Evolutionary conservation across 1,140 invertebrate species (phyloP).

Genomic region (Hypothenemus hampei): DNA sequence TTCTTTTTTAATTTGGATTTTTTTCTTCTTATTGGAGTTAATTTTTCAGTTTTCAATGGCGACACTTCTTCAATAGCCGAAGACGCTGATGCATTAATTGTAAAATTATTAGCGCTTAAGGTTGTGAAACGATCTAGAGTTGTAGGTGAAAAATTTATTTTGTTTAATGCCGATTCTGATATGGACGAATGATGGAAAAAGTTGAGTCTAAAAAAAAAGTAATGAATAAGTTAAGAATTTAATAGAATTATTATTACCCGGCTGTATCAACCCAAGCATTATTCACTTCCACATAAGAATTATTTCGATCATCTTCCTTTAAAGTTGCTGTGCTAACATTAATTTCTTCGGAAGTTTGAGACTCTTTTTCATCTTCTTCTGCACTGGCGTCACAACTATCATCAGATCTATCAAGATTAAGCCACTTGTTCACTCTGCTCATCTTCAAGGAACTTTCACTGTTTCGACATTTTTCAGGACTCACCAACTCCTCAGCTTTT

Average conservation of each 20-base stretch:
- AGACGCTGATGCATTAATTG: conserved; percentile 53
- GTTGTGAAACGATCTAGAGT: conserved; percentile 47
- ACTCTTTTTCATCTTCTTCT: conserved; percentile 78
- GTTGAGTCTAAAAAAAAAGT: conserved; percentile 39
- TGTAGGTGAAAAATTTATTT: conserved; percentile 51
- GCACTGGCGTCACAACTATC: conserved; percentile 78
- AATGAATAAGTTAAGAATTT: no score
- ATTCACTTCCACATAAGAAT: conserved; percentile 46
- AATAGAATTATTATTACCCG: no score
- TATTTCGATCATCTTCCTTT: conserved; percentile 53
- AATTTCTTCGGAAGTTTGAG: conserved; percentile 68
- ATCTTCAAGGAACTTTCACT: conserved; percentile 49
- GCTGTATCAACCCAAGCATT: conserved; percentile 79
- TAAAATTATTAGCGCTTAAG: conserved; percentile 45
- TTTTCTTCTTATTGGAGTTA: conserved; percentile 57
- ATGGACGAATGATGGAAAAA: conserved; percentile 74
- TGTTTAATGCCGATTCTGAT: conserved; percentile 80
- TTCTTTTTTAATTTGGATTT: conserved; percentile 63
- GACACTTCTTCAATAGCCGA: conserved; percentile 59
- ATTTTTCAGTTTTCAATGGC: conserved; percentile 49
- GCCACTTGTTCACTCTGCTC: conserved; percentile 63
- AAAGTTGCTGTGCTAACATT: conserved; percentile 61
- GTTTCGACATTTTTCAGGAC: conserved; percentile 49
- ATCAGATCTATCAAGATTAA: conserved; percentile 44
- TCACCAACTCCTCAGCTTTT: conserved; percentile 66